These are phyloP conservation scores for Drosophila infuscata DNA, from an alignment of 2,888 invertebrate genomes.

Conservation along the genomic window DNA sequence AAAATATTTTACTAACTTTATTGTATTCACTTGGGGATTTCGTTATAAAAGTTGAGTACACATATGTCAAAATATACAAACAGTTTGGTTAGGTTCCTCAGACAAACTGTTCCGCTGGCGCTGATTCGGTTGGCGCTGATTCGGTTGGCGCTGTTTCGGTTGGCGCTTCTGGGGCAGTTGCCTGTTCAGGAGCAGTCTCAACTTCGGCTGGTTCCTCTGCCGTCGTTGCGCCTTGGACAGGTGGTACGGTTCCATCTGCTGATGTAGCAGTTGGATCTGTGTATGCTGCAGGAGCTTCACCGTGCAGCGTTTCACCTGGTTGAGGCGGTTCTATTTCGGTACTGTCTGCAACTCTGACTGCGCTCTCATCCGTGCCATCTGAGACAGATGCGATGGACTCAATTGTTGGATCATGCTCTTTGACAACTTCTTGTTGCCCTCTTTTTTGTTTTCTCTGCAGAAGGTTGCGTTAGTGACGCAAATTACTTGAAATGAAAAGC, in stretches of 20 bases:
- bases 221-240: not conserved
- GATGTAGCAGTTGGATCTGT: slow-evolving; percentile 6
- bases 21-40: not conserved
- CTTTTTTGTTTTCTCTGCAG: slow-evolving; percentile 22
- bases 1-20: not conserved
- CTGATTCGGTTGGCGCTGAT: slow-evolving; percentile 12
- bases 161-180: slow-evolving; percentile 1
- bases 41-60: not conserved
- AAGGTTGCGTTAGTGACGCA: not conserved
- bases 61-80: not conserved
- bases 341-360: slow-evolving; percentile 1
- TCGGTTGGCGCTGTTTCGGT: slow-evolving; percentile 5
- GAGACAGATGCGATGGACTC: not conserved
- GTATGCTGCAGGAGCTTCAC: slow-evolving; percentile 6
- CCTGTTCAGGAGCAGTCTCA: slow-evolving; percentile 8
- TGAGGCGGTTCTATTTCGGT: not conserved
- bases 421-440: slow-evolving; percentile 6
- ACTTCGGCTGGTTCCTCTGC: slow-evolving; percentile 7
- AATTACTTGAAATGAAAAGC: not conserved
- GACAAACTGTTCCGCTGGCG: slow-evolving; percentile 6
- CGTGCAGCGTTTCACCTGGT: slow-evolving; percentile 7
- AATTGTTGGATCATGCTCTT: not conserved
- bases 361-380: not conserved
- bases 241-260: slow-evolving; percentile 12
- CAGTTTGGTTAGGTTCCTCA: not conserved